Base-by-base conservation (phyloP, 2,113 vertebrate genomes). In the Vidua macroura region DNA sequence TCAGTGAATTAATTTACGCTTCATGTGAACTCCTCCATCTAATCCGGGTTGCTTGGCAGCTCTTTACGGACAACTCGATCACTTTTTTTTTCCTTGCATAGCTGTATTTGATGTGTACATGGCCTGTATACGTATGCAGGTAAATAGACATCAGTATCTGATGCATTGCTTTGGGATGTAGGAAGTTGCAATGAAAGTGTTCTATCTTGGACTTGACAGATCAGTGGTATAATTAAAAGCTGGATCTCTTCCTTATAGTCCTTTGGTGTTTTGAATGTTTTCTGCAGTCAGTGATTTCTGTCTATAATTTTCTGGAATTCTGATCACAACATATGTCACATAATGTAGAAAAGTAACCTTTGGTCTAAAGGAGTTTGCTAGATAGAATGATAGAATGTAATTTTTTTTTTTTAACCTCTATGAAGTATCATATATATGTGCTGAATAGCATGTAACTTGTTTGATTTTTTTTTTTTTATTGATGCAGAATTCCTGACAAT, bases 111-210 rank as follows among this genome's bases (percentile, higher is more conserved):
- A 2, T 72, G 28, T 49, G 9, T 39, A 9, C 22, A 4, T 35
- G 24, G 75, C 11, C 55, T 67, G 11, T 78, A 12, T 23, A 8
- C 0, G 0, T 33, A 15, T 46, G 35, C 37, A 56, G 21, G 13
- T 74, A 16, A 9, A 55, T 51, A 43, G 39, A 15, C 11, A 15
- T 46, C 18, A 6, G 33, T 43, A 22, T 30, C 15, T 44, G 37
- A 28, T 46, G 39, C 5, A 1, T 55, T 60, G 43, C 43, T 75
- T 51, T 90, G 74, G 56, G 58, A 30, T 68, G 56, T 70, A 59
- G 56, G 49, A 91, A 68, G 24, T 52, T 82, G 31, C 48, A 22
- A 3, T 33, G 64, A 25, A 79, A 39, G 5, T 15, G 5, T 68
- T 87, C 37, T 84, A 3, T 52, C 35, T 64, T 83, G 21, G 21